Base-by-base conservation (phyloP, 2,888 invertebrate genomes). In the Synergus umbraculus region DNA sequence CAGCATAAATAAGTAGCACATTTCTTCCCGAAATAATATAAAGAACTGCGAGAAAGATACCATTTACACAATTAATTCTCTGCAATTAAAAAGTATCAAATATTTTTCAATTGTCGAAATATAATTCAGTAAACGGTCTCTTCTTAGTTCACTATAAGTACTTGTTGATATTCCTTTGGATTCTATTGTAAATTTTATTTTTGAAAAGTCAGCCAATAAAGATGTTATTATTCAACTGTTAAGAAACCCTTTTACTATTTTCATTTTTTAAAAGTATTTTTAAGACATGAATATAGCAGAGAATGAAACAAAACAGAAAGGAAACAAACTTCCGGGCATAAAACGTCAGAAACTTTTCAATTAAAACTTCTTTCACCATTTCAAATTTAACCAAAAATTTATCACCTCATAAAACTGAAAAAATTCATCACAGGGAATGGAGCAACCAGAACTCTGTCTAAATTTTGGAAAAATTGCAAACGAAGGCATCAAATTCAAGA, bases 1-100 rank as follows among this genome's bases (percentile, higher is more conserved):
- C 63, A 85, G 90, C 18, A 80, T 88, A n/a, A 86, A 84, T 0
- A 87, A 87, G 82, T 87, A 81, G 82, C 10, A 0, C 67, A 12
- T 43, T 18, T 29, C 4, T 60, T 41, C 10, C 46, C 49, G 49
- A 69, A 69, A 49, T n/a, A 29, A 44, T 37, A 29, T 49, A n/a
- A 9, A 54, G 49, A 37, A 29, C 49, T 37, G 12, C 12, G 29
- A 54, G 4, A 10, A 37, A 54, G 49, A 54, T 37, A 41, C n/a
- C 41, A 41, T 65, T 65, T 8, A 65, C 9, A 10, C 10, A 10
- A 66, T 15, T 8, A 41, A 66, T 66, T 43, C 12, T 66, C 66
- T 60, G 60, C 22, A 60, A 22, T 60, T 22, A 9, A 54, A 64
- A 64, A 37, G 7, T 37, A 37, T n/a, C 15, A 4, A 66, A 41